Evolutionary conservation across 2,888 invertebrate species (phyloP).

Genomic region (Eutolmus rufibarbis): DNA sequence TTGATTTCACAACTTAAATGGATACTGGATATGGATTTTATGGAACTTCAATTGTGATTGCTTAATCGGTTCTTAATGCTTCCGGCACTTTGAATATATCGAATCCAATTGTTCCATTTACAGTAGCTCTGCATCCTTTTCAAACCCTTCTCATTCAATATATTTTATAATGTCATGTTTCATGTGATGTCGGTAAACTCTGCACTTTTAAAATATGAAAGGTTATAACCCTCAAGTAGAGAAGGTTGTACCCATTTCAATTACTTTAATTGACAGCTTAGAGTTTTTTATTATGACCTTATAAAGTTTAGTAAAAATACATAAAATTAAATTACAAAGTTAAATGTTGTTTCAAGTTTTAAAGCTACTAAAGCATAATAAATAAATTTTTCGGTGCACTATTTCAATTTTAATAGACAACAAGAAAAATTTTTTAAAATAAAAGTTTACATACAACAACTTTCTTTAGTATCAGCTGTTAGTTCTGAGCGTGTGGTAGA

Average conservation of each 20-base stretch:
- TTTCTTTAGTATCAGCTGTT: too few species aligned
- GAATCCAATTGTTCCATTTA: not conserved
- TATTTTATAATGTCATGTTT: not conserved
- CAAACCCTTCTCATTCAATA: not conserved
- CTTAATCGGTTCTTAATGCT: not conserved
- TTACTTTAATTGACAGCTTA: not conserved
- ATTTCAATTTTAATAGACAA: too few species aligned
- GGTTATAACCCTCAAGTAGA: not conserved
- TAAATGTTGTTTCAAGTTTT: too few species aligned
- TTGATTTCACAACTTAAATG: not conserved
- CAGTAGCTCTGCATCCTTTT: not conserved
- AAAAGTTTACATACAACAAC: too few species aligned
- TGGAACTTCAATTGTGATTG: not conserved
- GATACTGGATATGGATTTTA: too few species aligned
- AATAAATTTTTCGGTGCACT: too few species aligned
- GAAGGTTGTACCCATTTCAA: not conserved
- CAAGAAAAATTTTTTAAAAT: too few species aligned
- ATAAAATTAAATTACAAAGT: not conserved
- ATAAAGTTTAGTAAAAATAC: not conserved
- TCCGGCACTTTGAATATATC: not conserved
- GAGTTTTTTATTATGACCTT: not conserved
- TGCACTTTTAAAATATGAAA: not conserved
- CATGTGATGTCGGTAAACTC: not conserved
- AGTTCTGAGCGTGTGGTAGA: too few species aligned
- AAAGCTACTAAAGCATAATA: too few species aligned